phyloP scores from a whole-genome alignment of 53 echinoderm and acorn worm species.

The Apostichopus leukothele region DNA sequence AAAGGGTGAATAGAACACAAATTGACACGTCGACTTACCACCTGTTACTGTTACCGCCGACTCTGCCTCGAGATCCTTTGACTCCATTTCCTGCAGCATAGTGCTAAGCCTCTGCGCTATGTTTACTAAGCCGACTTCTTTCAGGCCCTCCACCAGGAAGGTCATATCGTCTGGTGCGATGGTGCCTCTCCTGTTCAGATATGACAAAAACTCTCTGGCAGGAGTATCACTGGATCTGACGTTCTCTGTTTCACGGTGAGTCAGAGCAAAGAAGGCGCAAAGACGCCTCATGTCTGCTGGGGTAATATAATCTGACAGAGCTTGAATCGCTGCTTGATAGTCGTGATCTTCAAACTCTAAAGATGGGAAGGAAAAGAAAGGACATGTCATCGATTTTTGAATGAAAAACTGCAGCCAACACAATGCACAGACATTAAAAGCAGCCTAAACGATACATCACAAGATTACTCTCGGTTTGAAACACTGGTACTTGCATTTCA shows the following conservation, averaged over 20 bases:
- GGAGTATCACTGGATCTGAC: background rate
- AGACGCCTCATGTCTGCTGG: background rate
- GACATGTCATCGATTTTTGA: no score
- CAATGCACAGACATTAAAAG: no score
- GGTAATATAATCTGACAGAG: background rate
- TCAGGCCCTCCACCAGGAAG: slow-evolving; percentile 16
- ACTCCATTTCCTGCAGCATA: background rate
- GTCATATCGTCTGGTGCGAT: slow-evolving; percentile 13
- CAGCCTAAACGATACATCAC: no score
- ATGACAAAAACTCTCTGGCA: background rate
- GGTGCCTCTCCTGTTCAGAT: background rate
- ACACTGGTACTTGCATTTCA: no score
- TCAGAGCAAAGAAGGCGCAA: background rate
- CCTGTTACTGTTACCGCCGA: background rate
- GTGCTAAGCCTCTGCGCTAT: background rate
- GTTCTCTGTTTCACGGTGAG: background rate
- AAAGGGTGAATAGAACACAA: no score
- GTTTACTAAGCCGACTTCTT: background rate
- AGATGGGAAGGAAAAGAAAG: background rate
- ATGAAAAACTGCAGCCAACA: no score
- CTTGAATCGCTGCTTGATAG: background rate
- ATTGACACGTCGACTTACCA: background rate
- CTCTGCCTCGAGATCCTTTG: background rate
- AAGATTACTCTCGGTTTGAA: no score
- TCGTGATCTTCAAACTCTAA: background rate